A percentile compares a stretch with the other conserved stretches of the same genome.
phyloP scores from a whole-genome alignment of 2,888 invertebrate genomes.

The Melipona beecheii region DNA sequence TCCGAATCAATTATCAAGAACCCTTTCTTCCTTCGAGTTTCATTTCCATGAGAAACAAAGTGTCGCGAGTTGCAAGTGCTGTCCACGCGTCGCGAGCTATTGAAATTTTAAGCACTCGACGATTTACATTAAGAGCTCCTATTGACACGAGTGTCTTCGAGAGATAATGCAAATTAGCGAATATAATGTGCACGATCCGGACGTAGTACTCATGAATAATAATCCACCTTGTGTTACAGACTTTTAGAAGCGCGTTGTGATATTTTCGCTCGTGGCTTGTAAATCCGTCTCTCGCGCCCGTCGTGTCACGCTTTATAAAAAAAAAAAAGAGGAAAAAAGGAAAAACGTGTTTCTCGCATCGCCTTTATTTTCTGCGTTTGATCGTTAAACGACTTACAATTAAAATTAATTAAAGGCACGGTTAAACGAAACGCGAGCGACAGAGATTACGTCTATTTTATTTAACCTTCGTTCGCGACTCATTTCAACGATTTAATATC shows the following conservation, averaged over 20 bases:
- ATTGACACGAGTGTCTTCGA: slow-evolving; percentile 40
- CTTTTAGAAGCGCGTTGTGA: slow-evolving; percentile 26
- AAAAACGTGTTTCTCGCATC: no score
- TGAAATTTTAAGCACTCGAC: slow-evolving; percentile 5
- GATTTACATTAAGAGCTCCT: slow-evolving; percentile 39
- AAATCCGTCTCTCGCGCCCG: neutral
- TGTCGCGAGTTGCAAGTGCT: neutral
- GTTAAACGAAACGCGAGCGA: neutral
- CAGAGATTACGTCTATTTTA: slow-evolving; percentile 8
- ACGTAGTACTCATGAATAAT: slow-evolving; percentile 70
- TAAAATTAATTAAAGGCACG: slow-evolving; percentile 5
- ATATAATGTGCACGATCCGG: slow-evolving; percentile 61
- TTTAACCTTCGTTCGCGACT: slow-evolving; percentile 19
- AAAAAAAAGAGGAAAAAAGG: no score
- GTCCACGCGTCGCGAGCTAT: neutral
- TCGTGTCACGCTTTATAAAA: no score
- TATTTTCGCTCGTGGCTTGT: slow-evolving; percentile 8
- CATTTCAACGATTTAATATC: neutral
- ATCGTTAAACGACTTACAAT: neutral
- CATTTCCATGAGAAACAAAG: neutral
- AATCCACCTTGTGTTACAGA: slow-evolving; percentile 59
- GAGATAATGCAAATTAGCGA: slow-evolving; percentile 56
- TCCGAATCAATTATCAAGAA: neutral
- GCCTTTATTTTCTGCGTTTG: neutral
- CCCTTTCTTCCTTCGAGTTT: neutral